Percentiles rank a stretch among this genome's conserved stretches.
Evolutionary conservation across 1,140 invertebrate genomes (phyloP).

Genomic region (Globodera ellingtonae): DNA sequence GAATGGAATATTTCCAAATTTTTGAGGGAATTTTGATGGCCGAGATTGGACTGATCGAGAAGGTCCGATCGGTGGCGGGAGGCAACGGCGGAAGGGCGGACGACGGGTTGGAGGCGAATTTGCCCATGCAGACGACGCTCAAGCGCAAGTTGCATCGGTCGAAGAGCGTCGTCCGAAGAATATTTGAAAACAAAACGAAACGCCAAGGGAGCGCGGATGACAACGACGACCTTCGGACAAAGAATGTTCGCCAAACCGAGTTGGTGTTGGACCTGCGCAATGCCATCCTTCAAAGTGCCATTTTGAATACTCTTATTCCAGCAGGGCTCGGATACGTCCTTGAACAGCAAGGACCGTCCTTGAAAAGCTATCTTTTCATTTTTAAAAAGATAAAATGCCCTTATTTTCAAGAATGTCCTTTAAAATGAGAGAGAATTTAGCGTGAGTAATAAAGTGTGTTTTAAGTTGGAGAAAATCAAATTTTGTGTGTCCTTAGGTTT

Average conservation of each 20-base stretch:
- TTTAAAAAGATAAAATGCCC: too few relatives aligned
- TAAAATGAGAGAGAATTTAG: too few relatives aligned
- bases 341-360: too few relatives aligned
- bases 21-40: constrained; percentile 85
- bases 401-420: too few relatives aligned
- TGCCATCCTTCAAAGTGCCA: constrained; percentile 76
- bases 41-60: constrained; percentile 76
- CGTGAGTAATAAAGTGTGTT: too few relatives aligned
- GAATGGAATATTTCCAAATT: too few relatives aligned
- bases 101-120: constrained; percentile 77
- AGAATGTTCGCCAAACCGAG: constrained; percentile 93
- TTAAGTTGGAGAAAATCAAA: too few relatives aligned
- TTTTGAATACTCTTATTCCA: too few relatives aligned
- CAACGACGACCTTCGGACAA: constrained; percentile 76
- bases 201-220: constrained; percentile 37
- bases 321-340: too few relatives aligned
- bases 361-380: too few relatives aligned
- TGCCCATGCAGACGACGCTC: constrained; percentile 76
- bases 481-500: too few relatives aligned
- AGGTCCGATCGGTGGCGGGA: constrained; percentile 4
- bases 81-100: constrained; percentile 61
- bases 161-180: constrained; percentile 83
- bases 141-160: constrained; percentile 79
- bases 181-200: constrained; percentile 68
- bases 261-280: constrained; percentile 88